Conservation (phyloP, 2,797 vertebrate genomes). For the Hyperoplus lanceolatus region DNA sequence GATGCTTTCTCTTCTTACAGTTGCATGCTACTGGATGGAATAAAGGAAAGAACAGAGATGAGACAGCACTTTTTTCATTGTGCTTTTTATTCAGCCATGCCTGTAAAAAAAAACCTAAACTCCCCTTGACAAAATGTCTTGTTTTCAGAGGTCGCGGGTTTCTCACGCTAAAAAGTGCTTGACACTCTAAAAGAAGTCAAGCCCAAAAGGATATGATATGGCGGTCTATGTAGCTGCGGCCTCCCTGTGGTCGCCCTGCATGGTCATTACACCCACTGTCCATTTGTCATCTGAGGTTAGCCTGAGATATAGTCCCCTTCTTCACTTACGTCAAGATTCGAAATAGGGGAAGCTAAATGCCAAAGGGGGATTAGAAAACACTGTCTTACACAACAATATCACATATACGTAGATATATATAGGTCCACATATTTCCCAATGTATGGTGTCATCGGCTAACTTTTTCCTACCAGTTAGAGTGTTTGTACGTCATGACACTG, state of each 20-base stretch:
- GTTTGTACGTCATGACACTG: constrained; percentile 1
- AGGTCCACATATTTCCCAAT: constrained; percentile 19
- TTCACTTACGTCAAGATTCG: constrained; percentile 37
- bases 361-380: neutral
- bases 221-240: constrained; percentile 49
- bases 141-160: constrained; percentile 44
- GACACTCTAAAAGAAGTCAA: constrained; percentile 34
- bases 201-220: constrained; percentile 55
- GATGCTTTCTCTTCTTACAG: neutral
- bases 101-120: constrained; percentile 42
- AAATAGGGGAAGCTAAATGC: constrained; percentile 22
- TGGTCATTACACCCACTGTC: constrained; percentile 75
- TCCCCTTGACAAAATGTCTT: constrained; percentile 27
- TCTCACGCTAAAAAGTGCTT: constrained; percentile 58
- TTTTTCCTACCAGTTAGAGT: constrained; percentile 1
- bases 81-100: constrained; percentile 21
- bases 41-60: constrained; percentile 7
- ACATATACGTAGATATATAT: neutral
- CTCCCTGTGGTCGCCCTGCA: constrained; percentile 66
- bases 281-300: constrained; percentile 70
- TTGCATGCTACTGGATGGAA: neutral
- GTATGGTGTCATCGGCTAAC: neutral
- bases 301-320: constrained; percentile 35
- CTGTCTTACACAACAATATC: constrained; percentile 17
- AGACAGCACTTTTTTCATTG: constrained; percentile 4